phyloP scores from a whole-genome alignment of 2,888 invertebrate species.

The Nomada fucata region DNA sequence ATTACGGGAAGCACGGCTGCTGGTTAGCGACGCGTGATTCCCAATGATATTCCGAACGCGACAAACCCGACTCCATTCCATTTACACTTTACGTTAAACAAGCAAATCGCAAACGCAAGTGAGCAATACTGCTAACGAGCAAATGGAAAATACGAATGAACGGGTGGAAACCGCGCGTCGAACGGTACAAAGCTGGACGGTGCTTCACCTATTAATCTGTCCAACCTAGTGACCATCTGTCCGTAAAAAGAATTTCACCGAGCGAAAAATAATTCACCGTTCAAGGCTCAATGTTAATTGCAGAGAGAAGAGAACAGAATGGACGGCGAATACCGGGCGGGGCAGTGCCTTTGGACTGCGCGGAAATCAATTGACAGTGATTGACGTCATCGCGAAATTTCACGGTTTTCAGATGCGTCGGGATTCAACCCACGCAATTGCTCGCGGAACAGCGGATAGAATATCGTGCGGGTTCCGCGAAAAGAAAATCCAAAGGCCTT shows the following conservation, averaged over 20 bases:
- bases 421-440: slow-evolving; percentile 9
- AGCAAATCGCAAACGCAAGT: too few species aligned
- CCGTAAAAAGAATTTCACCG: too few species aligned
- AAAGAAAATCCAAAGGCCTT: neutral
- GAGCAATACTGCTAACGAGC: too few species aligned
- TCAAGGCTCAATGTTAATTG: neutral
- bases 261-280: neutral
- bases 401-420: slow-evolving; percentile 34
- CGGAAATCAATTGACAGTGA: slow-evolving; percentile 50
- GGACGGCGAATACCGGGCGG: neutral
- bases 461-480: slow-evolving; percentile 8
- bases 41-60: slow-evolving; percentile 30
- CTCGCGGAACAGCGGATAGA: neutral
- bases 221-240: too few species aligned
- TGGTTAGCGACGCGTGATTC: slow-evolving; percentile 28
- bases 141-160: too few species aligned
- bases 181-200: too few species aligned
- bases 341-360: neutral
- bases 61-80: slow-evolving; percentile 11
- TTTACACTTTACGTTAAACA: neutral
- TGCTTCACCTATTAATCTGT: too few species aligned
- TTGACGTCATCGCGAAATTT: slow-evolving; percentile 62
- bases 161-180: too few species aligned
- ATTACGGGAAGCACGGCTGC: slow-evolving; percentile 53
- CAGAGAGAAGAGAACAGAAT: neutral